Conservation (phyloP, 2,113 vertebrate species). For the Oncorhynchus masou region DNA sequence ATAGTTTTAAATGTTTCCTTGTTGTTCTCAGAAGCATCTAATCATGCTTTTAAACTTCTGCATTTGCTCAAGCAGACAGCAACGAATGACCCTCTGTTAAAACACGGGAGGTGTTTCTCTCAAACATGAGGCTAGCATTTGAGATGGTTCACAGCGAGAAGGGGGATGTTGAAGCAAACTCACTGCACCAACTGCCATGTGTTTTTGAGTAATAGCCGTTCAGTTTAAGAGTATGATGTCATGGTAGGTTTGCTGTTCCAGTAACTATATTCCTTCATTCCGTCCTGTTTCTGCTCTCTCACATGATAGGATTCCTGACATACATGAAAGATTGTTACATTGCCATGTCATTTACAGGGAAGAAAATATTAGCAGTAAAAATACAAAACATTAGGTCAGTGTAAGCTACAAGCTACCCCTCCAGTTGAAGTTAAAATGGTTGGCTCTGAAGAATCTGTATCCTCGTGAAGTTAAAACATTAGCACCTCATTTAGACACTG, state of each 20-base stretch:
- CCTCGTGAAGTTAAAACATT: not conserved
- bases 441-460: not conserved
- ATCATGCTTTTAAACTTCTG: not conserved
- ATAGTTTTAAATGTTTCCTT: too few species aligned
- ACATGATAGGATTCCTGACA: slow-evolving; percentile 42
- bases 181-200: slow-evolving; percentile 54
- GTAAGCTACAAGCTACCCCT: too few species aligned
- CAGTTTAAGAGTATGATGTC: slow-evolving; percentile 69
- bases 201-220: slow-evolving; percentile 63
- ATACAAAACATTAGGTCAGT: slow-evolving; percentile 1
- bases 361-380: slow-evolving; percentile 35
- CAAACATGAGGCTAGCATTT: slow-evolving; percentile 27
- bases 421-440: not conserved
- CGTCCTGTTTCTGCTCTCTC: slow-evolving; percentile 41
- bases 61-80: slow-evolving; percentile 32
- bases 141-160: not conserved
- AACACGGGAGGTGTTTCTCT: slow-evolving; percentile 43
- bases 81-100: slow-evolving; percentile 25
- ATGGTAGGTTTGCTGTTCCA: slow-evolving; percentile 60
- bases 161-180: slow-evolving; percentile 30
- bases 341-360: slow-evolving; percentile 1
- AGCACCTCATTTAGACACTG: not conserved
- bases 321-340: not conserved
- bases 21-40: too few species aligned
- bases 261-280: slow-evolving; percentile 62